Conservation (phyloP, 2,113 vertebrate species). For the Pyrgilauda ruficollis region DNA sequence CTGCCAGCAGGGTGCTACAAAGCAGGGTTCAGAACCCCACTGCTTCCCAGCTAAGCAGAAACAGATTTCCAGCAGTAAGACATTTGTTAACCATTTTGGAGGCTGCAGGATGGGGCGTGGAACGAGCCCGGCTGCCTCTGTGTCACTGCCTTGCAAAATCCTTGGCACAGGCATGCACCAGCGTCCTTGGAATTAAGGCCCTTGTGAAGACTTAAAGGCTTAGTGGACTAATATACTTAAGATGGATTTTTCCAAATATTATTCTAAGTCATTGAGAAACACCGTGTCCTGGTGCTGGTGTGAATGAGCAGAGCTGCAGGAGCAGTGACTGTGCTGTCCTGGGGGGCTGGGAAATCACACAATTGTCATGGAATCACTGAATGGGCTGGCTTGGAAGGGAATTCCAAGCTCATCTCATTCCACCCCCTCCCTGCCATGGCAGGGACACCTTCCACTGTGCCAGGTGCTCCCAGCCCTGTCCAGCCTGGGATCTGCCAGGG, state of each 20-base stretch:
- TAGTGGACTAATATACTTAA: conserved; percentile 45
- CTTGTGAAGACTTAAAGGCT: conserved; percentile 59
- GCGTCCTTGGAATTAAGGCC: conserved; percentile 40
- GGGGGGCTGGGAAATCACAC: not conserved
- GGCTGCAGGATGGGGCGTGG: conserved; percentile 10
- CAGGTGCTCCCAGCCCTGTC: not conserved
- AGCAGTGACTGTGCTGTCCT: not conserved
- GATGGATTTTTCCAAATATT: conserved; percentile 57
- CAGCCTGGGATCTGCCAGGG: not conserved
- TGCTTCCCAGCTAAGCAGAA: conserved; percentile 62
- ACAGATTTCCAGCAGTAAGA: conserved; percentile 51
- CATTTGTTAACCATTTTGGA: conserved; percentile 58
- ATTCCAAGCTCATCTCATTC: not conserved
- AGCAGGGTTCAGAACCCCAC: conserved; percentile 57
- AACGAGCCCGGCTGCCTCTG: not conserved
- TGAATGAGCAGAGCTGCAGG: conserved; percentile 24
- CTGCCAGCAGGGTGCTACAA: conserved; percentile 62
- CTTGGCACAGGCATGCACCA: not conserved
- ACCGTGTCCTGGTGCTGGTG: conserved; percentile 5
- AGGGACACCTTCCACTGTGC: not conserved
- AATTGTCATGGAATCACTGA: not conserved
- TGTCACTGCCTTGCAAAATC: conserved; percentile 55
- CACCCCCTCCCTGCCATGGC: not conserved
- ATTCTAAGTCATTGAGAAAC: conserved; percentile 58
- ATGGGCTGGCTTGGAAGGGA: not conserved